Percentiles rank a stretch among this genome's conserved stretches.
Conservation (phyloP, 2,888 invertebrate species). For the Limenitis camilla region DNA sequence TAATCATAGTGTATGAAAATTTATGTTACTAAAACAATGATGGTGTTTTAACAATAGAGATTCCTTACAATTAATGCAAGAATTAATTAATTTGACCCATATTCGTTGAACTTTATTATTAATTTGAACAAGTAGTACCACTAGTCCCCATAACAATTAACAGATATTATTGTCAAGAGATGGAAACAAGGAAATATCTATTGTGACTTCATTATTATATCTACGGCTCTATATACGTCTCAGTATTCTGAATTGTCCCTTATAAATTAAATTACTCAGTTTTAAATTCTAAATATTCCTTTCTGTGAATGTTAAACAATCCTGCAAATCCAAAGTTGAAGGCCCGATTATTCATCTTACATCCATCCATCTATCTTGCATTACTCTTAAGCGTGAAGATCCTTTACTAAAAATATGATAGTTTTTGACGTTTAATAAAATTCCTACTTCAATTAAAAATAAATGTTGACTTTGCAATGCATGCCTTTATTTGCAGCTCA, state of each 20-base stretch:
- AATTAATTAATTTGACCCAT: conserved; percentile 22
- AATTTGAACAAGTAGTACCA: conserved; percentile 5
- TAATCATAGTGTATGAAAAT: not conserved
- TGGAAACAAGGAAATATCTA: not conserved
- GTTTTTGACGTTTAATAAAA: no score
- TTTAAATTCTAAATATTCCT: no score
- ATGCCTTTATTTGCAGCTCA: conserved; percentile 39
- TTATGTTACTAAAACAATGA: not conserved
- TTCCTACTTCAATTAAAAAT: no score
- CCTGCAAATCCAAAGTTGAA: no score
- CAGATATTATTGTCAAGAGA: not conserved
- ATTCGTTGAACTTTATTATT: conserved; percentile 15
- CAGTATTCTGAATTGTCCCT: no score
- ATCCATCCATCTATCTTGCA: no score
- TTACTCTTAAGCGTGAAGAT: no score
- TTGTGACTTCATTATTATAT: not conserved
- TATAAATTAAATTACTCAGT: no score
- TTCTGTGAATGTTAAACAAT: no score
- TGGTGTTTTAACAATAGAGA: conserved; percentile 11
- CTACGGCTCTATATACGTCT: not conserved
- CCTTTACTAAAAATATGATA: no score
- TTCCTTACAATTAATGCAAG: conserved; percentile 15
- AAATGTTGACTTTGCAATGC: no score
- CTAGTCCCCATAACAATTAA: conserved; percentile 5
- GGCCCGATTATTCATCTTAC: no score